phyloP scores from a whole-genome alignment of 2,797 vertebrate genomes.

The Spea hammondii region DNA sequence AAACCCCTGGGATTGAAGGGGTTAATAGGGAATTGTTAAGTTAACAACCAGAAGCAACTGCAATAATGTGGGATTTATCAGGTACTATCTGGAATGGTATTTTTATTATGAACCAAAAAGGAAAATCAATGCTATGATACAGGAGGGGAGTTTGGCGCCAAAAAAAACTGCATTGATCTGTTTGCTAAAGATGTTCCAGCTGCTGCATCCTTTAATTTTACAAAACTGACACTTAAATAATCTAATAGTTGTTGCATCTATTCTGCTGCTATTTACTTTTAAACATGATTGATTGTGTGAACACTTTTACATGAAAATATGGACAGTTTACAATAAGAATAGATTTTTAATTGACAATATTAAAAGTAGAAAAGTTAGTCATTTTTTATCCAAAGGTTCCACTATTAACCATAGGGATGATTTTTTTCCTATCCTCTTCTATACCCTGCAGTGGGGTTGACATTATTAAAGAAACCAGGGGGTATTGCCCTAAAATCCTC shows the following conservation, averaged over 20 bases:
- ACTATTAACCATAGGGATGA: too few relatives aligned
- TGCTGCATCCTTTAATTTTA: slow-evolving; percentile 13
- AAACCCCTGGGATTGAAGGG: not conserved
- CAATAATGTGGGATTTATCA: not conserved
- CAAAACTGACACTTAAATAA: slow-evolving; percentile 16
- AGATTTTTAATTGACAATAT: too few relatives aligned
- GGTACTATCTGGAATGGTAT: slow-evolving; percentile 8
- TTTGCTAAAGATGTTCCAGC: slow-evolving; percentile 7
- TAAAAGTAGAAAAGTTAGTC: too few relatives aligned
- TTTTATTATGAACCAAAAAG: slow-evolving; percentile 22
- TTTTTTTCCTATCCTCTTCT: too few relatives aligned
- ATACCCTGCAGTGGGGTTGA: too few relatives aligned
- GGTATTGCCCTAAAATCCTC: too few relatives aligned
- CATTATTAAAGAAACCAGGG: too few relatives aligned
- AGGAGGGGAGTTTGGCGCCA: slow-evolving; percentile 11
- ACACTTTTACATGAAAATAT: too few relatives aligned
- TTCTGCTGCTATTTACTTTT: not conserved
- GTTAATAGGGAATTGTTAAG: not conserved
- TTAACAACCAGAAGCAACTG: not conserved
- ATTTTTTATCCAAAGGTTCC: too few relatives aligned
- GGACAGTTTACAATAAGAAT: too few relatives aligned
- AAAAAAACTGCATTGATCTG: slow-evolving; percentile 18
- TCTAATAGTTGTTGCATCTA: not conserved
- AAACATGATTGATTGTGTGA: too few relatives aligned
- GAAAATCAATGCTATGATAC: slow-evolving; percentile 24